Percentiles rank a stretch among this genome's conserved stretches.
Conservation (phyloP, 2,797 vertebrate species). For the Fistularia tabacaria region DNA sequence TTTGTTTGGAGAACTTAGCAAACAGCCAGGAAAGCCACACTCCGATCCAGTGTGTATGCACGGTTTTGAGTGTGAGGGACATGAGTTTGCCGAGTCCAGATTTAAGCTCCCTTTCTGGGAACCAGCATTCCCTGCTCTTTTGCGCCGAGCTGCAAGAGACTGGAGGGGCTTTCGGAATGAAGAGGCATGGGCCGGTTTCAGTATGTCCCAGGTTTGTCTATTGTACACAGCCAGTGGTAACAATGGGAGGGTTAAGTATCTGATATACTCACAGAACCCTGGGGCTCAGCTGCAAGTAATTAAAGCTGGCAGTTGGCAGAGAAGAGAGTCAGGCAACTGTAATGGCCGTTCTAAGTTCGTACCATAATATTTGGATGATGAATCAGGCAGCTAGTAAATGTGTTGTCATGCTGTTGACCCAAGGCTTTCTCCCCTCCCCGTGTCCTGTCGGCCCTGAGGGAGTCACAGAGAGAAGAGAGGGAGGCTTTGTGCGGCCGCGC, state of each 20-base stretch:
- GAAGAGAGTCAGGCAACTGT: constrained; percentile 69
- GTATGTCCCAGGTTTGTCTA: constrained; percentile 66
- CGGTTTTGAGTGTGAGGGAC: constrained; percentile 44
- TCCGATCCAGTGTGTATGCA: constrained; percentile 50
- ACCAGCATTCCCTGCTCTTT: constrained; percentile 55
- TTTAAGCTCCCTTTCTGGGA: constrained; percentile 70
- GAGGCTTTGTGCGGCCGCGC: constrained; percentile 36
- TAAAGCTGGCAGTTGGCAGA: constrained; percentile 76
- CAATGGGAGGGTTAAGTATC: constrained; percentile 70
- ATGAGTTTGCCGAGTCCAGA: constrained; percentile 55
- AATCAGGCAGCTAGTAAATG: constrained; percentile 68
- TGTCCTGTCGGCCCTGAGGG: constrained; percentile 41
- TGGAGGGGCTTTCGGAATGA: constrained; percentile 62
- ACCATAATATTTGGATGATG: constrained; percentile 73
- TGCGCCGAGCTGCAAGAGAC: constrained; percentile 56
- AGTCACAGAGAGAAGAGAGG: constrained; percentile 34
- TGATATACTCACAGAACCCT: constrained; percentile 70
- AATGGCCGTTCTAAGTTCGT: constrained; percentile 65
- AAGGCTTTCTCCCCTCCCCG: constrained; percentile 50
- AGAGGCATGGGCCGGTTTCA: constrained; percentile 63
- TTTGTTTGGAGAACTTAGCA: constrained; percentile 61
- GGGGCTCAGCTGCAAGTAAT: constrained; percentile 76
- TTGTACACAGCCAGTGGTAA: constrained; percentile 66
- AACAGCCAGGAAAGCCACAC: constrained; percentile 59
- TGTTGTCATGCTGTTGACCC: constrained; percentile 68